These are phyloP conservation scores for Amphiprion ocellaris DNA, from an alignment of 2,113 vertebrate genomes.

Conservation along the genomic window DNA sequence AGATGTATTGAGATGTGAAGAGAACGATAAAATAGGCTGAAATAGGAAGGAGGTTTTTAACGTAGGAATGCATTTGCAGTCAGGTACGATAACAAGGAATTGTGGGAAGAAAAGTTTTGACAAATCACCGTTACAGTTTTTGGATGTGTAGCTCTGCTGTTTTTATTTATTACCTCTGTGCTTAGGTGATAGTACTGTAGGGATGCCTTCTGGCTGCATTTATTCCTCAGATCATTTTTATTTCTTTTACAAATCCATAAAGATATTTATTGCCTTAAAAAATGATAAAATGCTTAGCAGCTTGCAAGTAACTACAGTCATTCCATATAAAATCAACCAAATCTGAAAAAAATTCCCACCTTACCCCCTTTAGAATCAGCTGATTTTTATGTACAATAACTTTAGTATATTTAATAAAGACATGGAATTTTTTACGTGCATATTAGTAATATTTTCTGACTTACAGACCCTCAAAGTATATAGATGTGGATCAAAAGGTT, in stretches of 20 bases:
- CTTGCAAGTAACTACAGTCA: not conserved
- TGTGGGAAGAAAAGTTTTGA: constrained; percentile 25
- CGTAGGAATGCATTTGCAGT: constrained; percentile 6
- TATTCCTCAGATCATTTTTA: not conserved
- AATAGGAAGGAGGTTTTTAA: not conserved
- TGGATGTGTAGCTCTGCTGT: not conserved
- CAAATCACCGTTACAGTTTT: not conserved
- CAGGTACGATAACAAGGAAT: not conserved
- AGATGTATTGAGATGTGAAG: not conserved
- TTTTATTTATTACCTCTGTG: constrained; percentile 1
- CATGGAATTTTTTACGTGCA: too few relatives aligned
- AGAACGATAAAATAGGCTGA: not conserved
- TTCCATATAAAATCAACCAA: too few relatives aligned
- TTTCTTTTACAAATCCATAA: not conserved
- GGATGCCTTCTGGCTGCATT: not conserved
- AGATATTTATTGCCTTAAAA: constrained; percentile 8
- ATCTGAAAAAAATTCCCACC: too few relatives aligned
- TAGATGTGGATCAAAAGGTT: too few relatives aligned
- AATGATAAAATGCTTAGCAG: not conserved
- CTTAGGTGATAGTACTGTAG: not conserved
- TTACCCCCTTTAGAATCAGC: too few relatives aligned
- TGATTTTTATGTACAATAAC: too few relatives aligned
- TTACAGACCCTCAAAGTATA: too few relatives aligned
- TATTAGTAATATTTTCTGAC: too few relatives aligned
- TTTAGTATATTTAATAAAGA: too few relatives aligned